phyloP scores from a whole-genome alignment of 2,888 invertebrate genomes.

The Drosophila birchii region DNA sequence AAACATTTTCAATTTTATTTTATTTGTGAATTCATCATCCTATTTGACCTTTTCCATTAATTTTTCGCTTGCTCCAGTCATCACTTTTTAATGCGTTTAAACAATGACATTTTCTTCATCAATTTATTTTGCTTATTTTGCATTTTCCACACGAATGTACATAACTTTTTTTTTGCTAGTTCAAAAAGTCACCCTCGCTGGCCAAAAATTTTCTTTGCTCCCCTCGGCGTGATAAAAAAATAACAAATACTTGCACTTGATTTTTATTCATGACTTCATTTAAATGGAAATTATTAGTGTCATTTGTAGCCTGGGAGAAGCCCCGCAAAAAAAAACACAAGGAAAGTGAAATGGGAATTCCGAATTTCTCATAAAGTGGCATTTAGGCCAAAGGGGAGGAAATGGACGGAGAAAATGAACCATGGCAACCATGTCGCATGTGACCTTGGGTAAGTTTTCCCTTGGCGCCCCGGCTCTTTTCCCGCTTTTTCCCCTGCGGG shows the following conservation, averaged over 20 bases:
- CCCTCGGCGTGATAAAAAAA: slow-evolving; percentile 12
- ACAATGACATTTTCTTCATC: slow-evolving; percentile 24
- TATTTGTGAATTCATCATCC: not conserved
- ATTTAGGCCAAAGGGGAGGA: slow-evolving; percentile 35
- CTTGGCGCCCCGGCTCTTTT: slow-evolving; percentile 5
- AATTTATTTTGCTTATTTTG: slow-evolving; percentile 21
- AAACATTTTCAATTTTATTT: not conserved
- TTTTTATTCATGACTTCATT: slow-evolving; percentile 72
- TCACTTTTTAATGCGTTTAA: slow-evolving; percentile 8
- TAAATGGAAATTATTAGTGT: slow-evolving; percentile 79
- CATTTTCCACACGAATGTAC: slow-evolving; percentile 7
- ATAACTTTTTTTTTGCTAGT: not conserved
- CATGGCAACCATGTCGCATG: slow-evolving; percentile 52
- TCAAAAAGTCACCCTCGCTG: slow-evolving; percentile 13
- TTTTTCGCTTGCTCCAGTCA: not conserved
- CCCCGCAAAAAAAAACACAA: slow-evolving; percentile 4
- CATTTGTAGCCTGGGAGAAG: slow-evolving; percentile 65
- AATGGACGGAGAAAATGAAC: slow-evolving; percentile 24
- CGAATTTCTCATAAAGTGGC: slow-evolving; percentile 71
- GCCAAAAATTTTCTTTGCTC: too few relatives aligned
- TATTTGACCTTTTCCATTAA: not conserved
- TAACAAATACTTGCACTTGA: slow-evolving; percentile 58
- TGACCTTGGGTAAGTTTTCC: slow-evolving; percentile 66
- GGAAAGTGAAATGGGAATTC: slow-evolving; percentile 53
- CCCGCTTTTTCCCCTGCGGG: slow-evolving; percentile 15